phyloP scores from a whole-genome alignment of 2,888 invertebrate genomes.

The Pristionchus entomophagus region DNA sequence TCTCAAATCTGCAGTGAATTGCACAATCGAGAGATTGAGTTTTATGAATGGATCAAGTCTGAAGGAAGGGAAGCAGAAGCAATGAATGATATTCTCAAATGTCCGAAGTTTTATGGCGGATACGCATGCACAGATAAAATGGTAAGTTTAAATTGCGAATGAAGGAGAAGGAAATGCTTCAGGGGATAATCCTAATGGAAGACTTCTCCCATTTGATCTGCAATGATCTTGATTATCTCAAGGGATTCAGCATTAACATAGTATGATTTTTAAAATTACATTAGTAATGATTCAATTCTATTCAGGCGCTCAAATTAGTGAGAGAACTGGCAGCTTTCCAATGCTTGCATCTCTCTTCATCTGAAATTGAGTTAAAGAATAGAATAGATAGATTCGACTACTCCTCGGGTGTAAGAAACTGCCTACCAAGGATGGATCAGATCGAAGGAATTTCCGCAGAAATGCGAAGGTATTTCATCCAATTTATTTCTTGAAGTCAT shows the following conservation, averaged over 20 bases:
- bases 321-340: not conserved
- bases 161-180: not conserved
- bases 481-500: not conserved
- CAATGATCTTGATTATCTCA: not conserved
- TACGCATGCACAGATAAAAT: not conserved
- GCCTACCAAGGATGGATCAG: not conserved
- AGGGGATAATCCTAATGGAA: slow-evolving; percentile 11
- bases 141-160: not conserved
- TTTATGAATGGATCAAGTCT: not conserved
- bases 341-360: slow-evolving; percentile 4
- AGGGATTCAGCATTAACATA: not conserved
- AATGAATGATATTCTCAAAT: not conserved
- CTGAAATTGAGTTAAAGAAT: not conserved
- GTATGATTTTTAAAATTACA: not conserved
- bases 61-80: no score
- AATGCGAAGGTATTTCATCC: not conserved
- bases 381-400: not conserved
- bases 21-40: slow-evolving; percentile 4
- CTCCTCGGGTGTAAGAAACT: not conserved
- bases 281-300: not conserved
- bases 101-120: not conserved
- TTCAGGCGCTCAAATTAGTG: not conserved
- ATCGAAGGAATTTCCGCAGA: not conserved
- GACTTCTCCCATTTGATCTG: not conserved
- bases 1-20: not conserved